A percentile compares a stretch with the other conserved stretches of the same genome.
Evolutionary conservation across 2,888 invertebrate genomes (phyloP).

Genomic region (Chymomyza caudatula): DNA sequence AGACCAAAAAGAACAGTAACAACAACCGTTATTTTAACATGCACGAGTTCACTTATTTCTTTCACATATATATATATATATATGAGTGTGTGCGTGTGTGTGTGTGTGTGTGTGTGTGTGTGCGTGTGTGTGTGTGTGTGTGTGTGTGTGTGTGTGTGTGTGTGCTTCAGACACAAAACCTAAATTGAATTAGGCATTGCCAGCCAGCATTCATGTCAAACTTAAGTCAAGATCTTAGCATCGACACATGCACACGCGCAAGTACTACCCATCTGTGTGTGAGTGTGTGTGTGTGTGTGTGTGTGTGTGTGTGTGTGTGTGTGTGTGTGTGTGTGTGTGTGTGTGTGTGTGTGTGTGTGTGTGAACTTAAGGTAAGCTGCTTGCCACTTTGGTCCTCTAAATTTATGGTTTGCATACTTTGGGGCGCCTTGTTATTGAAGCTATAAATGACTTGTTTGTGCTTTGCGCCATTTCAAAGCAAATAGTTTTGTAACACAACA

Average conservation of each 20-base stretch:
- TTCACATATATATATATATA: no score
- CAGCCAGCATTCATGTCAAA: constrained; percentile 33
- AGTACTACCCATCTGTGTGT: no score
- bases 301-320: background rate
- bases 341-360: background rate
- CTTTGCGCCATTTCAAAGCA: background rate
- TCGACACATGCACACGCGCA: constrained; percentile 10
- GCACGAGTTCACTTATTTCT: constrained; percentile 51
- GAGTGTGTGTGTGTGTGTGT: background rate
- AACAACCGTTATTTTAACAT: constrained; percentile 23
- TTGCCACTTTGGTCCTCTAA: constrained; percentile 16
- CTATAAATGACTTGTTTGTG: constrained; percentile 13
- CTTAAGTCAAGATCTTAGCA: constrained; percentile 32
- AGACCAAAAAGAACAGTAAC: background rate
- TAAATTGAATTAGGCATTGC: constrained; percentile 52
- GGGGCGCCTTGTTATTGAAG: constrained; percentile 19
- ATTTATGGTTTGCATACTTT: constrained; percentile 32
- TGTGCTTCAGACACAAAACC: constrained; percentile 26
- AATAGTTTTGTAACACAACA: background rate
- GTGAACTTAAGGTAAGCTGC: constrained; percentile 1
- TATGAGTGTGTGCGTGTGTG: background rate
- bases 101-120: background rate
- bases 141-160: constrained; percentile 11
- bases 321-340: background rate
- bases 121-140: background rate